Percentiles rank a stretch among this genome's conserved stretches.
phyloP scores from a whole-genome alignment of 1,140 invertebrate species.

The Hydropsyche tenuis region DNA sequence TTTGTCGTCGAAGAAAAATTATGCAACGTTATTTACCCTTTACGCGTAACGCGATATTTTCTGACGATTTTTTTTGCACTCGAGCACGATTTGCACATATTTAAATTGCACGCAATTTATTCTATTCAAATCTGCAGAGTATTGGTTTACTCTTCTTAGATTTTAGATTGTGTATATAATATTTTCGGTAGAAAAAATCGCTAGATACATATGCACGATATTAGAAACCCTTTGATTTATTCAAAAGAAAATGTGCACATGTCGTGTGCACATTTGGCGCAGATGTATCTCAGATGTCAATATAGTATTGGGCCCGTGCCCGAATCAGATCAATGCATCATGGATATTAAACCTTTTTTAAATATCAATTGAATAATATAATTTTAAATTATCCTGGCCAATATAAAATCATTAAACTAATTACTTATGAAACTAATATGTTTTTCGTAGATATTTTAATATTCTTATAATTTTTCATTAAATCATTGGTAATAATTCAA shows the following conservation, averaged over 20 bases:
- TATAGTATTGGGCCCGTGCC: slow-evolving; percentile 41
- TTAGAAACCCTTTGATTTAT: slow-evolving; percentile 38
- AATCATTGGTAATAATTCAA: too few relatives aligned
- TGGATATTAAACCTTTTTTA: slow-evolving; percentile 12
- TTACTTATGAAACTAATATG: too few relatives aligned
- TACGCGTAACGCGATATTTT: not conserved
- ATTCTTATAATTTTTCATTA: too few relatives aligned
- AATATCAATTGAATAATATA: not conserved
- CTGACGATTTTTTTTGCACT: too few relatives aligned
- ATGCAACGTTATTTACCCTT: slow-evolving; percentile 17
- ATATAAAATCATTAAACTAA: too few relatives aligned
- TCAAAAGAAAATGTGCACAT: slow-evolving; percentile 38
- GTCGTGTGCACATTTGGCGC: slow-evolving; percentile 37
- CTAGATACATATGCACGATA: not conserved
- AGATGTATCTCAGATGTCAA: slow-evolving; percentile 47
- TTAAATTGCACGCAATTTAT: slow-evolving; percentile 7
- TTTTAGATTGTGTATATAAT: not conserved
- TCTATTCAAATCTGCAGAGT: not conserved
- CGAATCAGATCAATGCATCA: not conserved
- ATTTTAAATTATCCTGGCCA: too few relatives aligned
- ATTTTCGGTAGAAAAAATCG: not conserved
- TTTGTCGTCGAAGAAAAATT: slow-evolving; percentile 2
- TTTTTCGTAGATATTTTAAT: too few relatives aligned
- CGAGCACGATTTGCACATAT: too few relatives aligned
- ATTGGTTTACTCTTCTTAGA: not conserved